Base-by-base conservation (phyloP, 2,888 invertebrate species). In the Caenorhabditis virilis region DNA sequence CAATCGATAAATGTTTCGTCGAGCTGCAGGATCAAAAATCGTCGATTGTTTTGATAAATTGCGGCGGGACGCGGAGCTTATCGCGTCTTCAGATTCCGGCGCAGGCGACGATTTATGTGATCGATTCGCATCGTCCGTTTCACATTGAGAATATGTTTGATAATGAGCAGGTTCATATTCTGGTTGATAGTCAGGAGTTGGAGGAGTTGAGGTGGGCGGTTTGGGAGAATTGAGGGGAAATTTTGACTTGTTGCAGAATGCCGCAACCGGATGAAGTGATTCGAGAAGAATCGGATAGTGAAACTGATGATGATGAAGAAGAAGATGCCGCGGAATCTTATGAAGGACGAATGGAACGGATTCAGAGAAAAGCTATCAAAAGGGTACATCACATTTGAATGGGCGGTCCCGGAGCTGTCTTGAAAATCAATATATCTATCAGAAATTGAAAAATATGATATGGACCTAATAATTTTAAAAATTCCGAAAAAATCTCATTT, bases 71-170 rank as follows among this genome's bases (percentile, higher is more conserved):
- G 13, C 65, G 73, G 4, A 52, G 71, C 4, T 25, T 79, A 1
- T 42, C 54, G 6, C 68, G 72, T 9, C 49, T 77, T 45, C 38
- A 69, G 25, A 35, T 78, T 20, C 67, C 70, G 6, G 36, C 60
- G 6, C 58, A 50, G 11, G 53, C 67, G 43, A 59, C 38, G 18
- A 49, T 78, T 6, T 81, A 64, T 50, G 52, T 81, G 18, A 57
- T 80, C 46, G 81, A 81, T 47, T 78, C 77, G 13, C 64, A 72
- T 36, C 63, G 79, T 15, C 81, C 81, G 2, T 56, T 82, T 43
- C 65, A 81, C 52, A 69, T 74, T 18, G 77, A 78, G 54, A 82
- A 81, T 54, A 61, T 81, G 23, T 80, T 58, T 52, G 67, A 62
- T n/a, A 53, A 63, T 20, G 63, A 67, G 2, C 72, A 72, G 25